Base-by-base conservation (phyloP, 2,113 vertebrate species). In the Semnornis frantzii region DNA sequence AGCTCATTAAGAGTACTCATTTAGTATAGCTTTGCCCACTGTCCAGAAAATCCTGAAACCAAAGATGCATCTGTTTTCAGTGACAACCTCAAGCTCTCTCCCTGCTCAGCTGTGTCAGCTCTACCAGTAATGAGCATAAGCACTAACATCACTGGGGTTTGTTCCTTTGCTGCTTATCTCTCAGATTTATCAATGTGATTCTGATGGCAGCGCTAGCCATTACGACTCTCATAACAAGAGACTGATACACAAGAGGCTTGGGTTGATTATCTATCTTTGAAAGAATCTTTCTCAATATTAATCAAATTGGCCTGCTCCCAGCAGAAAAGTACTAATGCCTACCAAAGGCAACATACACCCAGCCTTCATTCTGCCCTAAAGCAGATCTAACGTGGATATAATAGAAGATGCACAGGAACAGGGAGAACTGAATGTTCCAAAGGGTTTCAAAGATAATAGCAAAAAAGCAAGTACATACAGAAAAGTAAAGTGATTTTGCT, bases 271-370 rank as follows among this genome's bases (percentile, higher is more conserved):
- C 50, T 79, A 31, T 54, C 81, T 87, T 90, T 57, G 34, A 87
- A 82, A 92, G 78, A 83, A 64, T 90, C 77, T 84, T 79, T 74
- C 89, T 85, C 85, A 77, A 15, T 39, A 87, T 91, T 94, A 85
- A 93, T 80, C 84, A 82, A 95, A 87, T 33, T 94, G 91, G 60
- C 71, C 23, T 1, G 19, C 81, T 96, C 81, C 81, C 81, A 89
- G 73, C 33, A 91, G 71, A 72, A 60, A 87, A 87, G 62, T 21
- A 84, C 74, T 58, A 77, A 91, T 72, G 75, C 65, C 58, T 93
- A 10, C 30, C 34, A 77, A 33, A 60, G 72, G 31, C 55, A 73
- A 46, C n/a, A 80, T 39, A 73, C 27, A 10, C 25, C 52, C 54
- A 80, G 69, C 57, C 7, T 13, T 77, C 59, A 68, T 55, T 91